Base-by-base conservation (phyloP, 2,113 vertebrate genomes). In the Falco punctatus region DNA sequence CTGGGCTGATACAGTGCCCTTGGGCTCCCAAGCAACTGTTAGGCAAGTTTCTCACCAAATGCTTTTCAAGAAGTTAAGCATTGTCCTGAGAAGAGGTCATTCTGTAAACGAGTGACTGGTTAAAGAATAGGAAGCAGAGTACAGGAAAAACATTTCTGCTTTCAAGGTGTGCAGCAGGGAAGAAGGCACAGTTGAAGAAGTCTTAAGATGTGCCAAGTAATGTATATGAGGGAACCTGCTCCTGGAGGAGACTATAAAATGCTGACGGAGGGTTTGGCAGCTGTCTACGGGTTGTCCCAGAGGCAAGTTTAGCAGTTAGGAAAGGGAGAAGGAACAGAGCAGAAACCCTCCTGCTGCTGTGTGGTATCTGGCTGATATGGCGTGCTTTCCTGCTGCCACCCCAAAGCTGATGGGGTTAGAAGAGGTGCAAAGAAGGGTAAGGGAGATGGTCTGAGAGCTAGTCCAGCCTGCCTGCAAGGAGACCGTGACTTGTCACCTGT, bases 231-330 rank as follows among this genome's bases (percentile, higher is more conserved):
- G 51, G 54, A 93, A 15, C 24, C 42, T 6, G 4, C 79, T 90
- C 38, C 52, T 80, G 48, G 52, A 82, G 61, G 27, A 58, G 33
- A 7, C 33, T 48, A 8, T 42, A 49, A 58, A 94, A 16, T 8
- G 0, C 57, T 75, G 82, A 27, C 44, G 72, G 67, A 30, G 48
- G 48, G 19, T 57, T 88, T 42, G 78, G 21, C 21, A 26, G 62
- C 57, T 81, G 30, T 61, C 57, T 74, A 4, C 46, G 27, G 27
- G n/a, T 51, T 93, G 49, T 86, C 40, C 49, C 49, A 57, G 62
- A 38, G 58, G 20, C 4, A 1, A 6, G 2, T 67, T 64, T 21
- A 3, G 13, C 11, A 1, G 6, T 71, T 80, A 1, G 2, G 52
- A 67, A 67, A 48, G 28, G 38, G 38, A 62, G 46, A 79, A 85